Percentiles rank a stretch among this genome's conserved stretches.
phyloP scores from a whole-genome alignment of 1,140 invertebrate species.

The Episyrphus balteatus region DNA sequence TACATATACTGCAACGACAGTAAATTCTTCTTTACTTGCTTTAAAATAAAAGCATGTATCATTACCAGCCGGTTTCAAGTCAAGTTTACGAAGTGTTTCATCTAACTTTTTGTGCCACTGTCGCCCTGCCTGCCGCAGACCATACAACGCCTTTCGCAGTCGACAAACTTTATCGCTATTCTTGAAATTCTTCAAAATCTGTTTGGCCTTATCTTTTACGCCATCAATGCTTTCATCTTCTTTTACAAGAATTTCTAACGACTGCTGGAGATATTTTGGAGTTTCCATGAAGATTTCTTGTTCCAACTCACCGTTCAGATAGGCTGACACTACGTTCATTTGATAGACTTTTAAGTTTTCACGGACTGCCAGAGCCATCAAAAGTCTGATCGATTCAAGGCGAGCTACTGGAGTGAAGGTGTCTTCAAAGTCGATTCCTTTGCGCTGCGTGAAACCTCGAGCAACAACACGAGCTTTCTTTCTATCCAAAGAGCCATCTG shows the following conservation, averaged over 20 bases:
- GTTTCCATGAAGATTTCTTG: constrained; percentile 32
- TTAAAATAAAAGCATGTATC: too few species aligned
- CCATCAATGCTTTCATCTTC: too few species aligned
- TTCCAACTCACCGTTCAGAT: constrained; percentile 30
- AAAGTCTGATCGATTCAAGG: constrained; percentile 17
- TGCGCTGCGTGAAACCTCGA: constrained; percentile 30
- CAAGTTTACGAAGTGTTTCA: constrained; percentile 7
- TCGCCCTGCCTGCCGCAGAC: too few species aligned
- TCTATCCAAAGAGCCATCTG: constrained; percentile 8
- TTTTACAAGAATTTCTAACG: too few species aligned
- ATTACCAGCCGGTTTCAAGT: constrained; percentile 7
- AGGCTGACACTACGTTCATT: constrained; percentile 29
- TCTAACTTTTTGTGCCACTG: too few species aligned
- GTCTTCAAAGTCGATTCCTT: constrained; percentile 29
- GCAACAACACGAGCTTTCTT: constrained; percentile 37
- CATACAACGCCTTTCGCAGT: too few species aligned
- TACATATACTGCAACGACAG: constrained; percentile 14
- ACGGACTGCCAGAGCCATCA: constrained; percentile 21
- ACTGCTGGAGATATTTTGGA: too few species aligned
- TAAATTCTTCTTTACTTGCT: not conserved
- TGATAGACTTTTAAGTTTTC: constrained; percentile 20
- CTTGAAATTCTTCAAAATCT: too few species aligned
- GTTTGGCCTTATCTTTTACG: too few species aligned
- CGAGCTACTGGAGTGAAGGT: constrained; percentile 27
- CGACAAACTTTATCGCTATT: too few species aligned